Evolutionary conservation across 2,113 vertebrate species (phyloP), one percentile per base, ranked within the genome.

Genomic region (Oryzias woworae): DNA sequence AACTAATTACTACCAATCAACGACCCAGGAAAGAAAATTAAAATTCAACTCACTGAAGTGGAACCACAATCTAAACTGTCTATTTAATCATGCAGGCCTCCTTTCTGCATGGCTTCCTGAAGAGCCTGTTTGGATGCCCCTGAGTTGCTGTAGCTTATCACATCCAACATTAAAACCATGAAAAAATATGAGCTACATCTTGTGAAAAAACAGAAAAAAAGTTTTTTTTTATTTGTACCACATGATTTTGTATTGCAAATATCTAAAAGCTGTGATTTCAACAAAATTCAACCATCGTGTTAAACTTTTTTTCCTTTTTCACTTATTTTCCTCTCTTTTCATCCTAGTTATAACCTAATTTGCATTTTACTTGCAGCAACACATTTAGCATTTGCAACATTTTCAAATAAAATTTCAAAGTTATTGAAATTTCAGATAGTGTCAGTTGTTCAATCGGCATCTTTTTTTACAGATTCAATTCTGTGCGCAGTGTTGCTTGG

Each of bases 1-100:
- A 81, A 73, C 55, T 68, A 82, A 84, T 84, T 77, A 80, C 69
- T 77, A 73, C 74, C 44, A 62, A 78, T 85, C 77, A 86, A 69
- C 60, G 71, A 84, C 59, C 57, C 47, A 58, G 78, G 59, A 78
- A 78, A 76, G 85, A 5, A 82, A 85, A 85, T 83, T 81, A 74
- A 50, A 78, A 60, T 75, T 50, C n/a, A 20, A 75, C 81, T 85
- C 73, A 45, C 36, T 88, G 71, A 85, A 80, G 70, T 78, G 80
- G 75, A 87, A 85, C 67, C 44, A 72, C 81, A 90, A 84, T 83
- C 74, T 80, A 84, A 86, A 85, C 70, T 79, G 72, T 83, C 81
- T 85, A 69, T 83, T 75, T 79, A 85, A 83, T 88, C 81, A 75
- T 69, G 70, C 7, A 22, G 74, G 62, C 51, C 70, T 72, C 47